Evolutionary conservation across 1,140 invertebrate genomes (phyloP).

Genomic region (Arion vulgaris): DNA sequence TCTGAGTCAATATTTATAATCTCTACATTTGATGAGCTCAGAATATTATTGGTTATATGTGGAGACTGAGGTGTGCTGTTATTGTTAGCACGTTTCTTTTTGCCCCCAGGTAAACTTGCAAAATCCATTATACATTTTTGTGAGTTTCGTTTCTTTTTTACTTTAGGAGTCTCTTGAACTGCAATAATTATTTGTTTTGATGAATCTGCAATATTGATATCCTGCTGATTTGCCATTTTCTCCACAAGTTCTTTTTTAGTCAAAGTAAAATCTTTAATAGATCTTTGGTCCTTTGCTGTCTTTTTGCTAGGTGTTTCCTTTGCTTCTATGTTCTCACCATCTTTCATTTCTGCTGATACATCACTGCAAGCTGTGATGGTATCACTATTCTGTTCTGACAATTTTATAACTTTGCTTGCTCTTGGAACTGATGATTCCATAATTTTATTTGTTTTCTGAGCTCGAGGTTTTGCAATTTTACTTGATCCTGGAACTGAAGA

Average conservation of each 20-base stretch:
- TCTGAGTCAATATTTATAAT: background rate
- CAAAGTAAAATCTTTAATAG: constrained; percentile 43
- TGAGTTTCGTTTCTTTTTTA: constrained; percentile 16
- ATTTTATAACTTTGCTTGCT: background rate
- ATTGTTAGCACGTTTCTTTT: background rate
- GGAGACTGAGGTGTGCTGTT: background rate
- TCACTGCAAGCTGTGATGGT: background rate
- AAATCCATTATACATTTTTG: constrained; percentile 43
- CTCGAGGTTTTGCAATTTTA: background rate
- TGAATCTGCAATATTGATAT: background rate
- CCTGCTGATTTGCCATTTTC: background rate
- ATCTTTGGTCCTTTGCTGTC: constrained; percentile 41
- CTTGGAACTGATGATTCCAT: background rate
- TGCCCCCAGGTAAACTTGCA: constrained; percentile 23
- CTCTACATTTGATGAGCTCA: background rate
- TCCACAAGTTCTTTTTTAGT: background rate
- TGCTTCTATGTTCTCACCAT: background rate
- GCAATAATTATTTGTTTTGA: background rate
- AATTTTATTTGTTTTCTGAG: background rate
- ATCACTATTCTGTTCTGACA: background rate
- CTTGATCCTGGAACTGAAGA: background rate
- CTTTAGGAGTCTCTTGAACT: constrained; percentile 16
- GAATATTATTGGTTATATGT: background rate
- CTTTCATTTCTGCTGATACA: background rate
- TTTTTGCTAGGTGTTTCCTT: background rate